Base-by-base conservation (phyloP, 2,797 vertebrate species). In the Hozukius guyotensis region DNA sequence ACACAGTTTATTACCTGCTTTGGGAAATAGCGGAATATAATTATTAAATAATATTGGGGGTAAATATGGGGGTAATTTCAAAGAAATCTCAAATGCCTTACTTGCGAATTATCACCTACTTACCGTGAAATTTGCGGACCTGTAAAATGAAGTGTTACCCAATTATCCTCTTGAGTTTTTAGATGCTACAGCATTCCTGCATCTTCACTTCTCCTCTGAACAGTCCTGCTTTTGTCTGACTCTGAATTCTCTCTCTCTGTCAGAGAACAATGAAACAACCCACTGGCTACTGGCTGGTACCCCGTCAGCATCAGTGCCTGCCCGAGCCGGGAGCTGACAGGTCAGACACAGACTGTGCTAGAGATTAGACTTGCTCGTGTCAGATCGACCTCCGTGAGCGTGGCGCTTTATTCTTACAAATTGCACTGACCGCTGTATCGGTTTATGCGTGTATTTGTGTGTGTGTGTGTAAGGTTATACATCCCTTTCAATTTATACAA, bases 181-280 rank as follows among this genome's bases (percentile, higher is more conserved):
- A 72, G 46, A 80, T 75, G 29, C 67, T 72, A 22, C 8, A 53
- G 6, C 25, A 57, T 71, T 79, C 25, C 83, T 82, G 18, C 63
- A 52, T 72, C 64, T 31, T 67, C 62, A 77, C 69, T 25, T 75
- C 42, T 73, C 55, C 53, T 83, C 79, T 69, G 62, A 83, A 89
- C 77, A 87, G 32, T 53, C 16, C 59, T 31, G 68, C 69, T 65
- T 84, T 90, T 92, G 86, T 92, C 31, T 68, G 75, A 77, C 76
- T 75, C 71, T 86, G 87, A 87, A 87, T 85, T 81, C 75, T 77
- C 25, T 77, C 8, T 64, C 76, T 88, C 78, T 89, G 88, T 90
- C 71, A 73, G 68, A 83, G 71, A 78, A 89, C 77, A 91, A 89
- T 82, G 84, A 84, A 80, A 78, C 69, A 52, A 69, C 38, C 80